phyloP scores from a whole-genome alignment of 1,140 invertebrate species.

The Danaus melanippus region DNA sequence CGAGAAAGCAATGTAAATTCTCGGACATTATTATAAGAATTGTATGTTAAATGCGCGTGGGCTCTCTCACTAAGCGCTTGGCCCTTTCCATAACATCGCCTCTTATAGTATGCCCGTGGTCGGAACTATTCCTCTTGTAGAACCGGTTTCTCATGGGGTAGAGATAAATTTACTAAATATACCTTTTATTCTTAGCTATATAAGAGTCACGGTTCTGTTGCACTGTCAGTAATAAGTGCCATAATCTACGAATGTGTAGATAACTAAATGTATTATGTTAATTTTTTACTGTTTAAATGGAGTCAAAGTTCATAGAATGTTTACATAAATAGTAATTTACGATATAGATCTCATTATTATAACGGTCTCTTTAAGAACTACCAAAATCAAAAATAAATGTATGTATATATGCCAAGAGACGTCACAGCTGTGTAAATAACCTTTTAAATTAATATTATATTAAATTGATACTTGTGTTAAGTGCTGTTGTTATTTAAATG shows the following conservation, averaged over 20 bases:
- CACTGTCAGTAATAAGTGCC: constrained; percentile 3
- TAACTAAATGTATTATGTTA: constrained; percentile 21
- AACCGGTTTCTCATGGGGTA: constrained; percentile 42
- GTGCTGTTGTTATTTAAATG: too few species aligned
- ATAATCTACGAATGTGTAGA: constrained; percentile 11
- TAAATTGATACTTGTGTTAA: too few species aligned
- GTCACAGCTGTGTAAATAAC: too few species aligned
- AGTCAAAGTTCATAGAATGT: constrained; percentile 19
- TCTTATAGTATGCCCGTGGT: constrained; percentile 31
- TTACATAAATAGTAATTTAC: constrained; percentile 23
- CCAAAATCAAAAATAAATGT: constrained; percentile 12
- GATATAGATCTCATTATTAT: constrained; percentile 13
- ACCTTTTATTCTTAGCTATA: constrained; percentile 6
- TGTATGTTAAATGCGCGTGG: constrained; percentile 54
- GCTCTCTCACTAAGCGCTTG: constrained; percentile 40
- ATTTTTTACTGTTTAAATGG: constrained; percentile 14
- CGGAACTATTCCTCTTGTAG: constrained; percentile 41
- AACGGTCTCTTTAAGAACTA: constrained; percentile 13
- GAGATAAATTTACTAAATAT: constrained; percentile 5
- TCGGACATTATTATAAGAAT: constrained; percentile 46
- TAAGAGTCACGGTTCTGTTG: background rate
- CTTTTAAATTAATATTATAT: too few species aligned
- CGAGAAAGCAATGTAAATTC: constrained; percentile 23
- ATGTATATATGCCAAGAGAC: constrained; percentile 6
- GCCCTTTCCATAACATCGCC: constrained; percentile 35